Evolutionary conservation across 2,797 vertebrate genomes (phyloP), one percentile per base, ranked within the genome.

Genomic region (Trachurus trachurus): DNA sequence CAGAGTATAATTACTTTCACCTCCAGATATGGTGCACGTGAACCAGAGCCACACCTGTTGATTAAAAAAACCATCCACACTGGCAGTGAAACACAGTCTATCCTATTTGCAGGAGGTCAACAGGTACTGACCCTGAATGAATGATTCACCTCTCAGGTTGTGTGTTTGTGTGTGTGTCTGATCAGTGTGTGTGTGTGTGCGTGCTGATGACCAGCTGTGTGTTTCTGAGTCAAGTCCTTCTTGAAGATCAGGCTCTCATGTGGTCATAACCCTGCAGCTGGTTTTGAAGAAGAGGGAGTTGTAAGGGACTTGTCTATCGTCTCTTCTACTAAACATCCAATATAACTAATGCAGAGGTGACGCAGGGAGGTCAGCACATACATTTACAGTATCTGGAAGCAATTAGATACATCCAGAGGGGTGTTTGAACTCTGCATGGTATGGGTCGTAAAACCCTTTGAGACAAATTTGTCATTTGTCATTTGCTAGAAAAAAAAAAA

Each of bases 41-140:
- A 19, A 16, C 8, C 17, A 29, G 34, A 71, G 63, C 21, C 59
- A 70, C 44, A 72, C 40, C 75, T 78, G 69, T 22, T 78, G 37
- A 61, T 68, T 54, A 34, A 34, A 34, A 40, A 63, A 52, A 21
- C 9, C 42, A 66, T 49, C 63, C 17, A 13, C 26, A 66, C 53
- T 22, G n/a, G n/a, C 54, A 49, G 63, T 19, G 40, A 70, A 61
- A 56, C 15, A 44, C 54, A 40, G 31, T 17, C 22, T 40, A 37
- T 37, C 45, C 13, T 19, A 40, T 75, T 54, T 11, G 29, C 44
- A 21, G 44, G 22, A 75, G 71, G 63, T 67, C 19, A 71, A 42
- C 39, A 50, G 17, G 21, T 19, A 11, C 16, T 34, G 31, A 68
- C 54, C 69, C 29, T 42, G 45, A 19, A 57, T 77, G 56, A 80